phyloP scores from a whole-genome alignment of 2,113 vertebrate genomes.

The Ceuthmochares aereus region DNA sequence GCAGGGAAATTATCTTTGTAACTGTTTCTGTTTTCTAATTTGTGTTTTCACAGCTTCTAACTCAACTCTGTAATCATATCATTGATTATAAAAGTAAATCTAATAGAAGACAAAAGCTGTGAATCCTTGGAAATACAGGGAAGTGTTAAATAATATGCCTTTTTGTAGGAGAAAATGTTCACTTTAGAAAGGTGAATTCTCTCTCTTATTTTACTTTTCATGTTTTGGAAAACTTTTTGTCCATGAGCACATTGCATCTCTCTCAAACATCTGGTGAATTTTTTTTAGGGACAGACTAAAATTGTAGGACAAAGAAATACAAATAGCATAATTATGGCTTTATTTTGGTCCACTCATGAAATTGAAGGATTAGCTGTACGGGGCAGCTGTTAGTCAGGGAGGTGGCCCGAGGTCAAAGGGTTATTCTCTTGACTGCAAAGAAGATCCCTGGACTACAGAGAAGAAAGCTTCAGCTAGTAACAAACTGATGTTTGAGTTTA shows the following conservation, averaged over 20 bases:
- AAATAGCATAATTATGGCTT: constrained; percentile 62
- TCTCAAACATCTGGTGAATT: constrained; percentile 23
- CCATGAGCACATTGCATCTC: background rate
- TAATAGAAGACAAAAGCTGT: background rate
- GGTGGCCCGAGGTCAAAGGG: constrained; percentile 50
- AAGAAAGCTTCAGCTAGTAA: background rate
- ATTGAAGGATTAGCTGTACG: constrained; percentile 40
- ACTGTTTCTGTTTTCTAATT: background rate
- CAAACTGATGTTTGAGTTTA: background rate
- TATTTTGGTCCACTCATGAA: constrained; percentile 29
- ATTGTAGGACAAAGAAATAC: constrained; percentile 39
- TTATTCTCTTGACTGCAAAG: constrained; percentile 28
- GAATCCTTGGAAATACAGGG: background rate
- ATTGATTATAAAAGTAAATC: background rate
- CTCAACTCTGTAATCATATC: background rate
- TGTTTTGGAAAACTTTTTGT: background rate
- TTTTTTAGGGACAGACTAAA: constrained; percentile 35
- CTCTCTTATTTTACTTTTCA: background rate
- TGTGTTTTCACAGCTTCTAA: background rate
- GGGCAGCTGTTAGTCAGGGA: constrained; percentile 40
- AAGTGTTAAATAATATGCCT: background rate
- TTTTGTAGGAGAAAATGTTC: background rate
- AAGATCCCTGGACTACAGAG: background rate
- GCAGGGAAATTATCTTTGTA: background rate
- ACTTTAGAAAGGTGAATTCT: background rate